Conservation (phyloP, 2,113 vertebrate genomes). For the Spilogale gracilis region DNA sequence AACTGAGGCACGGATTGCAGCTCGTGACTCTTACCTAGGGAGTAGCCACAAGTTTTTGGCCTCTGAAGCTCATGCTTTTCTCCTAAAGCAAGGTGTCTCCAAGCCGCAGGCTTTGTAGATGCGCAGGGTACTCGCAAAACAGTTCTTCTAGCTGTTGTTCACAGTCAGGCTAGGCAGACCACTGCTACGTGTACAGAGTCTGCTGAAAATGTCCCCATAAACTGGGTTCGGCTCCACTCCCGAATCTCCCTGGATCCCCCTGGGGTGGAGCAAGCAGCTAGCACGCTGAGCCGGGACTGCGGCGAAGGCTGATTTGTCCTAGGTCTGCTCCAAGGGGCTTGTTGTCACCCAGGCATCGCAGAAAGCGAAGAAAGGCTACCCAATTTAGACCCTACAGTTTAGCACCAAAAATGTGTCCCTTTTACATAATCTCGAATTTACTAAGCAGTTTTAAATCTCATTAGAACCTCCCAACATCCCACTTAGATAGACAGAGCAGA, state of each 20-base stretch:
- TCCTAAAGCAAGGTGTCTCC: neutral
- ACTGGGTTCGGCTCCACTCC: neutral
- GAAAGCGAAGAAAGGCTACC: neutral
- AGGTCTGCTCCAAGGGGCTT: neutral
- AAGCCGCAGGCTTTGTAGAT: neutral
- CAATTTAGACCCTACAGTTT: neutral
- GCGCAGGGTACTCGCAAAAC: neutral
- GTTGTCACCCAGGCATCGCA: neutral
- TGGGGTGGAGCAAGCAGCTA: neutral
- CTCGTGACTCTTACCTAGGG: neutral
- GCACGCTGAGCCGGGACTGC: neutral
- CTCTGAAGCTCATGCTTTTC: neutral
- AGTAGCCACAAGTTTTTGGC: neutral
- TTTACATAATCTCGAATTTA: neutral
- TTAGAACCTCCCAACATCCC: neutral
- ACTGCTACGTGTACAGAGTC: slow-evolving; percentile 21
- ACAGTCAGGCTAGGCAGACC: neutral
- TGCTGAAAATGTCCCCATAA: slow-evolving; percentile 5
- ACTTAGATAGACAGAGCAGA: neutral
- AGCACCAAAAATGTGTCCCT: neutral
- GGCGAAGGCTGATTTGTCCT: neutral
- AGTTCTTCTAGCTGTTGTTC: slow-evolving; percentile 57
- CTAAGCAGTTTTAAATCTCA: neutral
- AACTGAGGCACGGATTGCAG: neutral
- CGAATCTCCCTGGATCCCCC: slow-evolving; percentile 9